A percentile compares a stretch with the other conserved stretches of the same genome.
phyloP scores from a whole-genome alignment of 2,797 vertebrate genomes.

The Trematomus bernacchii region DNA sequence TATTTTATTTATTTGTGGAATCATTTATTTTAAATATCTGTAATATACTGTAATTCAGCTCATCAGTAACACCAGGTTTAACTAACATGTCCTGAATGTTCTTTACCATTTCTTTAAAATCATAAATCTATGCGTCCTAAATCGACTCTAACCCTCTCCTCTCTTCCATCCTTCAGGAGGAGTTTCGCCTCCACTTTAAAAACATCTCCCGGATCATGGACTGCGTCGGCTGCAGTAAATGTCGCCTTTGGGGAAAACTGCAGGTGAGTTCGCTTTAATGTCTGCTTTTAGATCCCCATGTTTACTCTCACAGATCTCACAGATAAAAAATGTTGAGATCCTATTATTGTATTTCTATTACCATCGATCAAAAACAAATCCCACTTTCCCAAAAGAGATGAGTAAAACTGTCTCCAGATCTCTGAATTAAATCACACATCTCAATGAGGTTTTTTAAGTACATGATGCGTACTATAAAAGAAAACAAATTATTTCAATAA shows the following conservation, averaged over 20 bases:
- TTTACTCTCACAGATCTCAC: neutral
- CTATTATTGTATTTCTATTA: too few species aligned
- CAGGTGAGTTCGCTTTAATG: slow-evolving; percentile 84
- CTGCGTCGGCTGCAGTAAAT: slow-evolving; percentile 98
- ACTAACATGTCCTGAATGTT: neutral
- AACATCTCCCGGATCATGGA: slow-evolving; percentile 99
- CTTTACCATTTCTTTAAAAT: neutral
- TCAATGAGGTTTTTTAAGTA: too few species aligned
- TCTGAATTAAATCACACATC: too few species aligned
- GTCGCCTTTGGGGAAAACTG: slow-evolving; percentile 96
- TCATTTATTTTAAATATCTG: too few species aligned
- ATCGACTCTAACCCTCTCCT: neutral
- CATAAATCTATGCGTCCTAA: neutral
- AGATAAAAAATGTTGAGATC: too few species aligned
- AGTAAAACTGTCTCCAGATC: neutral
- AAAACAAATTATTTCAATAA: too few species aligned
- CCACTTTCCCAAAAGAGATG: too few species aligned
- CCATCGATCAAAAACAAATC: too few species aligned
- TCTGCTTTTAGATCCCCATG: neutral
- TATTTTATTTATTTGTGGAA: neutral
- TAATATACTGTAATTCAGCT: neutral
- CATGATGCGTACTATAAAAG: too few species aligned
- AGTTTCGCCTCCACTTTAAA: slow-evolving; percentile 96
- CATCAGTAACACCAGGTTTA: neutral
- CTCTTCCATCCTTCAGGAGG: slow-evolving; percentile 85